Evolutionary conservation across 1,140 invertebrate species (phyloP).

Genomic region (Drosophila tani): DNA sequence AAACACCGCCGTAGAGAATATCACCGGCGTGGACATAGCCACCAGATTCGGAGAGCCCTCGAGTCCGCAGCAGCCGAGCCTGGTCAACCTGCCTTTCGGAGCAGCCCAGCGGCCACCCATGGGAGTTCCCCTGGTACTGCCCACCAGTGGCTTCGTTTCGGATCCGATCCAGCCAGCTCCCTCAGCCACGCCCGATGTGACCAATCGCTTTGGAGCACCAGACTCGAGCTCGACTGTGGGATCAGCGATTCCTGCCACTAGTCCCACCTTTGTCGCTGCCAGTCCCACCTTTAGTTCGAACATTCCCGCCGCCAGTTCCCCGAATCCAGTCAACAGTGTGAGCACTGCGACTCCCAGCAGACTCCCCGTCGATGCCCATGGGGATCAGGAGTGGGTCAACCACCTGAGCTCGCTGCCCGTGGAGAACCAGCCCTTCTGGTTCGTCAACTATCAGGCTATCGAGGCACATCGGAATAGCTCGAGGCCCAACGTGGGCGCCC

Average conservation of each 20-base stretch:
- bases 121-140: constrained; percentile 65
- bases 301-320: background rate
- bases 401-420: constrained; percentile 83
- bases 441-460: constrained; percentile 84
- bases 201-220: constrained; percentile 57
- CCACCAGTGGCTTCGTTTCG: constrained; percentile 34
- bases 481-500: constrained; percentile 54
- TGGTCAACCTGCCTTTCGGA: constrained; percentile 54
- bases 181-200: constrained; percentile 11
- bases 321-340: background rate
- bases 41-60: constrained; percentile 67
- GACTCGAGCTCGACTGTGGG: background rate
- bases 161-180: background rate
- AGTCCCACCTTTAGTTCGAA: background rate
- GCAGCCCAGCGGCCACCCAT: constrained; percentile 70
- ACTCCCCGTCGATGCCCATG: constrained; percentile 83
- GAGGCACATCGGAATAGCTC: constrained; percentile 80
- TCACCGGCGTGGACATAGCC: constrained; percentile 61
- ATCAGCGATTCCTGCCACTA: background rate
- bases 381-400: constrained; percentile 84
- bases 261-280: background rate
- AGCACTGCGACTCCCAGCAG: background rate
- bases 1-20: constrained; percentile 67
- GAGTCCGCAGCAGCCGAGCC: constrained; percentile 9
- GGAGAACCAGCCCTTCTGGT: constrained; percentile 86